A percentile compares a stretch with the other conserved stretches of the same genome.
Evolutionary conservation across 2,797 vertebrate genomes (phyloP).

Genomic region (Gadopsis bispinosus): DNA sequence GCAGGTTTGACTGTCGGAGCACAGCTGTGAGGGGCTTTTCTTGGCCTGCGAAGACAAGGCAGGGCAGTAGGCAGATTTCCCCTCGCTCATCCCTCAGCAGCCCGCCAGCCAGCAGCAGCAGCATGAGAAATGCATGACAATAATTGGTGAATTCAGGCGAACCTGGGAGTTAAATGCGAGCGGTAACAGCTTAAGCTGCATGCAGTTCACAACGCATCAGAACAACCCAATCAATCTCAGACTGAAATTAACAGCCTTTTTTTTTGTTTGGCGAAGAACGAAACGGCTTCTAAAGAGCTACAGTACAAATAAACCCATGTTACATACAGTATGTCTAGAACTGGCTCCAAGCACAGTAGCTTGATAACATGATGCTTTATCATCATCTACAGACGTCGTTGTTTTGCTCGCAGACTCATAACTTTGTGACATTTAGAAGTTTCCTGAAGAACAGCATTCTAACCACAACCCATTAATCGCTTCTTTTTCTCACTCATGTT

Average conservation of each 20-base stretch:
- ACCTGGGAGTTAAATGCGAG: constrained; percentile 26
- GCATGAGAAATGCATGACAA: constrained; percentile 47
- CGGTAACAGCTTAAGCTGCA: constrained; percentile 6
- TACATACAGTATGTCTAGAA: constrained; percentile 25
- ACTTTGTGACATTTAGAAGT: constrained; percentile 46
- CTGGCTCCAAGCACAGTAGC: constrained; percentile 41
- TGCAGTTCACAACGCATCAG: constrained; percentile 30
- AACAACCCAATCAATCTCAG: constrained; percentile 56
- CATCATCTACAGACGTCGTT: constrained; percentile 42
- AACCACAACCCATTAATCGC: not conserved
- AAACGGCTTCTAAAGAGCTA: constrained; percentile 25
- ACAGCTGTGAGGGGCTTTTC: constrained; percentile 70
- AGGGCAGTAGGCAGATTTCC: constrained; percentile 51
- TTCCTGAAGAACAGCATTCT: constrained; percentile 17
- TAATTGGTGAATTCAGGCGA: constrained; percentile 51
- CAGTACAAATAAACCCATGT: constrained; percentile 44
- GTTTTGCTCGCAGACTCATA: constrained; percentile 44
- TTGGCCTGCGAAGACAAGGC: constrained; percentile 58
- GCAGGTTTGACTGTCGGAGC: constrained; percentile 64
- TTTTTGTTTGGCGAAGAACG: constrained; percentile 49
- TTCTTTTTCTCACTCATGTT: not conserved
- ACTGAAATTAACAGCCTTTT: constrained; percentile 41
- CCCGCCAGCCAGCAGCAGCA: constrained; percentile 31
- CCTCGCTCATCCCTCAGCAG: constrained; percentile 30
- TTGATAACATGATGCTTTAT: constrained; percentile 47